Base-by-base conservation (phyloP, 2,797 vertebrate species). In the Lacerta bilineata region DNA sequence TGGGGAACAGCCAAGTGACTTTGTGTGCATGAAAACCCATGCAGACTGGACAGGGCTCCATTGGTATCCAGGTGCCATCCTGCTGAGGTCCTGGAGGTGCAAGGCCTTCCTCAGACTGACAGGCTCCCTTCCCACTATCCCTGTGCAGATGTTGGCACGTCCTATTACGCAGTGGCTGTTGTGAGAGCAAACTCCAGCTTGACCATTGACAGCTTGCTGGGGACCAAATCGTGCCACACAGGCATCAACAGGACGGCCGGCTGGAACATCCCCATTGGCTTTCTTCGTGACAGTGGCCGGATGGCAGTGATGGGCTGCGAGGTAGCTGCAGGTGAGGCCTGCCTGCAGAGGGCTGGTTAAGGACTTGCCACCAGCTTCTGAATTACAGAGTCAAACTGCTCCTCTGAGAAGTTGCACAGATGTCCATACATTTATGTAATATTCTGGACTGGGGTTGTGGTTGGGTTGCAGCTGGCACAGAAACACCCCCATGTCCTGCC, bases 201-300 rank as follows among this genome's bases (percentile, higher is more conserved):
- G 91, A 98, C 96, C 90, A 97, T 99, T 88, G 90, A 97, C 94
- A 97, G 94, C 90, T 82, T 99, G 95, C 96, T 92, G 77, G 98
- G 98, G 0, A 93, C 95, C 87, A 97, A 84, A 88, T 98, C 98
- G 18, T 99, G 99, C 91, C 99, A 99, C 97, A 99, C 98, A 0
- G 98, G 98, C 82, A 97, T 98, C 89, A 97, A 97, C 80, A 97
- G 98, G 72, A 98, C 98, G 0, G 98, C 96, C 0, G 99, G 99
- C 93, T 99, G 99, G 99, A 97, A 97, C 0, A 97, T 99, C 95
- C 98, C 99, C 0, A 59, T 99, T 27, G 99, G 99, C 11, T 98
- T 97, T 95, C 95, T 99, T 29, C 96, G 98, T 15, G 97, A 97
- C 92, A 97, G 96, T 0, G 98, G 98, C 84, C 97, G 69, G 87